Conservation (phyloP, 2,888 invertebrate genomes). For the Aporophyla nigra region DNA sequence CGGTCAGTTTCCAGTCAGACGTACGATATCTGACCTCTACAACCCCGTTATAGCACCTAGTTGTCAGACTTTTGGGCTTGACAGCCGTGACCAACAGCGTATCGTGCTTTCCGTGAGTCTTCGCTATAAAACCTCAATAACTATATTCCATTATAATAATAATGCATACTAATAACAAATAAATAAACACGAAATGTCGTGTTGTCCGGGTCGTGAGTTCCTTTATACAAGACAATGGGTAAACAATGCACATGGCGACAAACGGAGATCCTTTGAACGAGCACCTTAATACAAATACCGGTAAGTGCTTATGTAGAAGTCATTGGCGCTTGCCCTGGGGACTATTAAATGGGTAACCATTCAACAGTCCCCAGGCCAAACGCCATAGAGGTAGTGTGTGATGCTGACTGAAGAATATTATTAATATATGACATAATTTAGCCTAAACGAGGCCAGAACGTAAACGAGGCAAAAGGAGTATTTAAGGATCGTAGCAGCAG, state of each 20-base stretch:
- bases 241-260: slow-evolving; percentile 15
- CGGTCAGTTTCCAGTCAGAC: no score
- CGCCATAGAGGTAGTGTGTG: neutral
- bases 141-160: slow-evolving; percentile 8
- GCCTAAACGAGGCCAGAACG: no score
- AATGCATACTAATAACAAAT: slow-evolving; percentile 18
- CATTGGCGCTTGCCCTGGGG: no score
- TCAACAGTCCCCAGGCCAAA: neutral
- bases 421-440: no score
- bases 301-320: slow-evolving; percentile 12
- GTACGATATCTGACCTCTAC: no score
- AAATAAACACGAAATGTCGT: slow-evolving; percentile 40
- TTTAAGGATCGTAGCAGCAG: no score
- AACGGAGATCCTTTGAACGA: slow-evolving; percentile 29
- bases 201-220: slow-evolving; percentile 53
- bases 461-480: no score
- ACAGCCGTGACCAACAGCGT: no score
- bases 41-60: no score
- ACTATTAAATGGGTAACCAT: no score
- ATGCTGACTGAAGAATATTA: neutral
- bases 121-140: neutral
- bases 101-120: no score
- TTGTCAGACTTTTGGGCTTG: no score
- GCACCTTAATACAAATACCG: slow-evolving; percentile 9
- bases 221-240: slow-evolving; percentile 38